phyloP scores from a whole-genome alignment of 2,113 vertebrate species.

The Danio rerio region GRCz12tu NC_133197.1:35253501-35254000 shows the following conservation, averaged over 20 bases:
- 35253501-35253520: too few relatives aligned
- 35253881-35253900: neutral
- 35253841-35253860: neutral
- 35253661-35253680: neutral
- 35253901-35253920: conserved; percentile 20
- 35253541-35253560: too few relatives aligned
- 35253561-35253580: neutral
- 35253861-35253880: conserved; percentile 31
- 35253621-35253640: neutral
- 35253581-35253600: neutral
- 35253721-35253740: conserved; percentile 34
- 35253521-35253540: too few relatives aligned
- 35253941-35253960: conserved; percentile 42
- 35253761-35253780: conserved; percentile 25
- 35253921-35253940: conserved; percentile 4
- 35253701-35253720: conserved; percentile 10
- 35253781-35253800: conserved; percentile 26
- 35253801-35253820: conserved; percentile 21
- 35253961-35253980: conserved; percentile 44
- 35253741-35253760: conserved; percentile 9
- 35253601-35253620: neutral
- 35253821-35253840: conserved; percentile 22
- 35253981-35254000: conserved; percentile 43
- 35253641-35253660: neutral
- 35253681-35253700: neutral